Base-by-base conservation (phyloP, 2,113 vertebrate genomes). In the Prionailurus viverrinus region DNA sequence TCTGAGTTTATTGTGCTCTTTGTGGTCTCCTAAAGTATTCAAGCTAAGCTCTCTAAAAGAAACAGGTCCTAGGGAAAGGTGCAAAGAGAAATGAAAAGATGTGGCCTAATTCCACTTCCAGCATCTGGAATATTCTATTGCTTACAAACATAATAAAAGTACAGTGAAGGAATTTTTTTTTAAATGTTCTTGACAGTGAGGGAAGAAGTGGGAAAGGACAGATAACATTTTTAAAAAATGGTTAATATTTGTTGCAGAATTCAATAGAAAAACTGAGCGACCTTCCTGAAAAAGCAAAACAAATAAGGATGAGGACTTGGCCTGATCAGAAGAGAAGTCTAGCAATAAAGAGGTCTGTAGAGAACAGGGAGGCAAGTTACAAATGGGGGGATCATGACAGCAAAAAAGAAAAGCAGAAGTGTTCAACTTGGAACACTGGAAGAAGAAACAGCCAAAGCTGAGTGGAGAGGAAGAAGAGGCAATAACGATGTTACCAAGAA, bases 241-340 rank as follows among this genome's bases (percentile, higher is more conserved):
- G 71, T 96, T 96, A 41, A 88, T n/a, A 33, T 73, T 89, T 84
- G n/a, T 71, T 85, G 58, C 27, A 48, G 33, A 95, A 61, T 89
- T 86, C 79, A 74, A 4, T 84, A 90, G 79, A 51, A 84, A 83
- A 63, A n/a, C 55, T 41, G 39, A 90, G 48, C 51, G 45, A 90
- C 73, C 27, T 33, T 8, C 10, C 84, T 85, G 16, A 93, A 91
- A 89, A 85, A 65, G 39, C 79, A 66, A 21, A 36, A 61, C 63
- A 87, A 92, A 45, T n/a, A 65, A 76, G 71, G 36, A 29, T n/a
- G 29, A 13, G 23, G 82, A 29, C 48, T 15, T 81, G 15, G 27
- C 45, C 31, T 74, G 4, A 84, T 53, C 73, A 25, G 63, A 91
- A 36, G 33, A 76, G 45, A 65, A 95, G 80, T 33, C 80, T 51